These are phyloP conservation scores for Boloria euphrosyne DNA, from an alignment of 2,888 invertebrate species.

Conservation along the genomic window DNA sequence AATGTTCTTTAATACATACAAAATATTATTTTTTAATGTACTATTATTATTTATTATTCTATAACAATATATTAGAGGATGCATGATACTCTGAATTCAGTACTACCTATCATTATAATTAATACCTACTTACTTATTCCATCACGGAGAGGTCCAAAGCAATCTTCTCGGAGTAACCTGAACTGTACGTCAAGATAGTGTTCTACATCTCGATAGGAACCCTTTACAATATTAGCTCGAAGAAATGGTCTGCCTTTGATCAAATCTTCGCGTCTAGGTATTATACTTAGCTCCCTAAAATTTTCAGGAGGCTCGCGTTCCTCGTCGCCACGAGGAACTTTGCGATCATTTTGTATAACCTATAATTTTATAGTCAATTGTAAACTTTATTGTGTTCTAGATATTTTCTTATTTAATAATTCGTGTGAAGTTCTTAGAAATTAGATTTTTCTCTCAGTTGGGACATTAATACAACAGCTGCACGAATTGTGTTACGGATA, in stretches of 20 bases:
- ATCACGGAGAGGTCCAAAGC: conserved; percentile 86
- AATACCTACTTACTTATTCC: conserved; percentile 78
- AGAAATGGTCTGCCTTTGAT: conserved; percentile 54
- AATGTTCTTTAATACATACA: too few species aligned
- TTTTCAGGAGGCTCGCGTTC: conserved; percentile 58
- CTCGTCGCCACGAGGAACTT: conserved; percentile 5
- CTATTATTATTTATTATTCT: too few species aligned
- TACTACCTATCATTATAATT: too few species aligned
- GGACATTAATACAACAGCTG: too few species aligned
- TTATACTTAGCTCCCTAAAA: conserved; percentile 60
- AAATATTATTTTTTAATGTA: too few species aligned
- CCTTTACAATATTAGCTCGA: conserved; percentile 81
- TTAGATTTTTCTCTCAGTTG: too few species aligned
- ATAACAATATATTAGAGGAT: too few species aligned
- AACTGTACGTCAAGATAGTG: conserved; percentile 92
- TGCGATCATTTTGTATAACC: conserved; percentile 4
- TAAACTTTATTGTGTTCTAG: not conserved
- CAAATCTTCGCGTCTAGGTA: conserved; percentile 60
- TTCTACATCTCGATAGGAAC: conserved; percentile 83
- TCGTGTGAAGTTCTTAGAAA: too few species aligned
- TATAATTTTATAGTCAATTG: not conserved
- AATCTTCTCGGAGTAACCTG: conserved; percentile 89
- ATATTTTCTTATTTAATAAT: too few species aligned
- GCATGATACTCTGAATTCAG: too few species aligned
- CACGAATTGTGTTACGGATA: too few species aligned